These are phyloP conservation scores for Podarcis muralis DNA, from an alignment of 2,113 vertebrate species.

Conservation along the genomic window DNA sequence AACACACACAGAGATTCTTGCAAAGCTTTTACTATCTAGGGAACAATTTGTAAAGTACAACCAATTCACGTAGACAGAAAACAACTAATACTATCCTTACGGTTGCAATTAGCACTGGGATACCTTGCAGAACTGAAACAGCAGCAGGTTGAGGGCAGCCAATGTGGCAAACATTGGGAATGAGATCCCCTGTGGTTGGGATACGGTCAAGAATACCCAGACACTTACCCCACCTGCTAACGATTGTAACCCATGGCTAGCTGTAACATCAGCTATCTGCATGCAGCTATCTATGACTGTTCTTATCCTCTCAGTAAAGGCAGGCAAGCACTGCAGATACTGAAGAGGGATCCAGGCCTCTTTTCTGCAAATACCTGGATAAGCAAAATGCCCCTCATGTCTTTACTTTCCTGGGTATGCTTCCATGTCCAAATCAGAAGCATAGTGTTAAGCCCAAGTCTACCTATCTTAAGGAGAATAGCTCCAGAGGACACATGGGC, in stretches of 20 bases:
- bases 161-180: neutral
- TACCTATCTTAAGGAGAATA: neutral
- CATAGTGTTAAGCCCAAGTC: neutral
- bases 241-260: neutral
- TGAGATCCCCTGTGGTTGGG: neutral
- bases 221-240: neutral
- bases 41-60: neutral
- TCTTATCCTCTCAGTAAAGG: neutral
- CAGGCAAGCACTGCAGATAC: neutral
- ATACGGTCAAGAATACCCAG: neutral
- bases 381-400: neutral
- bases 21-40: neutral
- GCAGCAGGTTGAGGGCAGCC: neutral
- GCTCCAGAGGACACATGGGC: neutral
- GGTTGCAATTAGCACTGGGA: neutral
- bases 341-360: neutral
- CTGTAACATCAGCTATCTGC: neutral
- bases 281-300: neutral
- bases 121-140: neutral
- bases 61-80: neutral
- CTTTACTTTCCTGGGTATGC: neutral
- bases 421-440: neutral
- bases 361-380: neutral
- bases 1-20: neutral
- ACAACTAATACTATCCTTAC: no score